These are phyloP conservation scores for Dasysyrphus tricinctus DNA, from an alignment of 2,888 invertebrate species.

Conservation along the genomic window DNA sequence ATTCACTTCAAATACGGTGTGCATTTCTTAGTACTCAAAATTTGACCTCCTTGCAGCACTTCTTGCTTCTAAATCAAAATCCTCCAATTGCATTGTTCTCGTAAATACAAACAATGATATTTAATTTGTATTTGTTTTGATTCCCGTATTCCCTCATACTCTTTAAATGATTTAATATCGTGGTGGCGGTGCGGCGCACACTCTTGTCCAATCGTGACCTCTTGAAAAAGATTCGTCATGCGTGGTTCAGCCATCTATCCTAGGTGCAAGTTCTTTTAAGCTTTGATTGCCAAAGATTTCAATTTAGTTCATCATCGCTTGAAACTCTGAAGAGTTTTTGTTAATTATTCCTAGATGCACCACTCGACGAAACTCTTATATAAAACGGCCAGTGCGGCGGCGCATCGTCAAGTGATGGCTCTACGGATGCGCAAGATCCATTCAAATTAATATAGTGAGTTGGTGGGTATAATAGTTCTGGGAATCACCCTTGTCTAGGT, in stretches of 20 bases:
- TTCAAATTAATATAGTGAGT: slow-evolving; percentile 33
- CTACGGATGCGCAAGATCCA: slow-evolving; percentile 47
- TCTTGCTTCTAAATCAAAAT: slow-evolving; percentile 22
- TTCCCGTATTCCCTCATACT: slow-evolving; percentile 17
- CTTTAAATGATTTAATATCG: slow-evolving; percentile 2
- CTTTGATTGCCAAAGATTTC: slow-evolving; percentile 62
- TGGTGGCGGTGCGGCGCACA: neutral
- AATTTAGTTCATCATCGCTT: slow-evolving; percentile 26
- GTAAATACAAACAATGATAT: slow-evolving; percentile 63
- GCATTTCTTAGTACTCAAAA: neutral
- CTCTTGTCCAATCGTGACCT: slow-evolving; percentile 54
- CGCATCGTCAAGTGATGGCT: slow-evolving; percentile 44
- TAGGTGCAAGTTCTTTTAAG: neutral
- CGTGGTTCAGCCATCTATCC: slow-evolving; percentile 15
- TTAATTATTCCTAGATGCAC: slow-evolving; percentile 66
- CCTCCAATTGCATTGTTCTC: slow-evolving; percentile 1
- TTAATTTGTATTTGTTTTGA: slow-evolving; percentile 67
- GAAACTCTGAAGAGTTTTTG: slow-evolving; percentile 40
- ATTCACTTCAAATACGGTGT: neutral
- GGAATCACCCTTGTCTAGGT: slow-evolving; percentile 22
- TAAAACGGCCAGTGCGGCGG: neutral
- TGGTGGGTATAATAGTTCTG: slow-evolving; percentile 53
- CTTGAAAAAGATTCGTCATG: slow-evolving; percentile 63
- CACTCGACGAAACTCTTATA: slow-evolving; percentile 28
- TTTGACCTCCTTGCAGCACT: neutral